phyloP scores from a whole-genome alignment of 2,797 vertebrate genomes.

The Eidolon dupreanum region DNA sequence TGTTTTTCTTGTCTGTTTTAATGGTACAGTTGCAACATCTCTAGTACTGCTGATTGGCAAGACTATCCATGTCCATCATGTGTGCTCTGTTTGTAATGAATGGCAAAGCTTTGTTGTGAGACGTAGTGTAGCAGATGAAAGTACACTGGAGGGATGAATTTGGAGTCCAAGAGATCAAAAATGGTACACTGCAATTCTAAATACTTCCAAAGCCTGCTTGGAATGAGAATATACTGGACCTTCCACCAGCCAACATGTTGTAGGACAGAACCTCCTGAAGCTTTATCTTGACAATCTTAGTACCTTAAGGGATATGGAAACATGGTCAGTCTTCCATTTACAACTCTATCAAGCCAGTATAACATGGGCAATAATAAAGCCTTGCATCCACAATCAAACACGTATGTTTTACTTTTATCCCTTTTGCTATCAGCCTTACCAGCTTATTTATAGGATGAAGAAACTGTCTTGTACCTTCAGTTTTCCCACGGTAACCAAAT shows the following conservation, averaged over 20 bases:
- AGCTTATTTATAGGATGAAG: constrained; percentile 34
- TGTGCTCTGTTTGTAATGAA: constrained; percentile 84
- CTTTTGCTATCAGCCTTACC: background rate
- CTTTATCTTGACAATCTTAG: constrained; percentile 19
- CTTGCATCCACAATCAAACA: background rate
- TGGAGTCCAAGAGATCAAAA: constrained; percentile 26
- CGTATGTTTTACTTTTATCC: constrained; percentile 1
- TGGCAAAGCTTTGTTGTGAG: constrained; percentile 81
- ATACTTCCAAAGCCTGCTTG: background rate
- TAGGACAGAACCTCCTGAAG: constrained; percentile 32
- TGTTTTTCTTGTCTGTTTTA: constrained; percentile 86
- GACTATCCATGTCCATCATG: constrained; percentile 83
- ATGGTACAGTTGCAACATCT: constrained; percentile 81
- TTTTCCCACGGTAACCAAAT: constrained; percentile 26
- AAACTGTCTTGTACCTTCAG: background rate
- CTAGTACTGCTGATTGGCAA: constrained; percentile 79
- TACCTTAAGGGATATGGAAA: background rate
- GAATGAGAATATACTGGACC: background rate
- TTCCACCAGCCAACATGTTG: background rate
- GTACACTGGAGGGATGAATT: background rate
- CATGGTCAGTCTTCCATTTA: constrained; percentile 9
- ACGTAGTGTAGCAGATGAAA: constrained; percentile 59
- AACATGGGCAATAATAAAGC: background rate
- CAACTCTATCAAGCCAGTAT: background rate
- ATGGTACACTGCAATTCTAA: background rate